Base-by-base conservation (phyloP, 2,797 vertebrate species). In the Tarsius wallacei region DNA sequence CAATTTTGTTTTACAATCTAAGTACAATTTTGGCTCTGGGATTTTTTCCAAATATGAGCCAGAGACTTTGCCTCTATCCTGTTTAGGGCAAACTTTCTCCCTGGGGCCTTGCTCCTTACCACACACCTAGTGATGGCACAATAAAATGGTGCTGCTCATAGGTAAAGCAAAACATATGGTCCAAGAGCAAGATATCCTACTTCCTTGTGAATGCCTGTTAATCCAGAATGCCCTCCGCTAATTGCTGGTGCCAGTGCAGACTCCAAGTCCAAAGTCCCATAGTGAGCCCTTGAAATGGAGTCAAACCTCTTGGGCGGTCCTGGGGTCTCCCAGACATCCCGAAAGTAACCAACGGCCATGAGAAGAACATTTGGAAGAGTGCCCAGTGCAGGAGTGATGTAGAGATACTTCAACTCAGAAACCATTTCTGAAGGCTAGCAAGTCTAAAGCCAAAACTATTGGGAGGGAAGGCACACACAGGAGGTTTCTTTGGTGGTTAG, bases 291-390 rank as follows among this genome's bases (percentile, higher is more conserved):
- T n/a, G 16, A 26, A 82, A 91, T 28, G 57, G 73, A 86, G 36
- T 53, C 64, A 93, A 68, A 82, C 5, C 24, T 90, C 59, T 53
- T 33, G 12, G 33, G 47, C 77, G 42, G 7, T 63, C 16, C 77
- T 91, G 57, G 36, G 16, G 22, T 86, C 19, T 36, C 80, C 33
- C 26, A 93, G 90, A 92, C 19, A 74, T 73, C 85, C 42, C 71
- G 2, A 5, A 89, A 24, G n/a, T 74, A 86, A 68, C 59, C 8
- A 10, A 16, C 21, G 21, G 47, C 78, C 15, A 11, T n/a, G 24
- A 9, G 13, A 87, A 97, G 47, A 63, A 80, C 19, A 77, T 31
- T 42, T 88, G 74, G 83, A 95, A 90, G 55, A 47, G 53, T 57
- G 71, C 42, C 36, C 55, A 70, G 63, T n/a, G 15, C 14, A 51